Evolutionary conservation across 2,113 vertebrate genomes (phyloP).

Genomic region (Phaethornis superciliosus): DNA sequence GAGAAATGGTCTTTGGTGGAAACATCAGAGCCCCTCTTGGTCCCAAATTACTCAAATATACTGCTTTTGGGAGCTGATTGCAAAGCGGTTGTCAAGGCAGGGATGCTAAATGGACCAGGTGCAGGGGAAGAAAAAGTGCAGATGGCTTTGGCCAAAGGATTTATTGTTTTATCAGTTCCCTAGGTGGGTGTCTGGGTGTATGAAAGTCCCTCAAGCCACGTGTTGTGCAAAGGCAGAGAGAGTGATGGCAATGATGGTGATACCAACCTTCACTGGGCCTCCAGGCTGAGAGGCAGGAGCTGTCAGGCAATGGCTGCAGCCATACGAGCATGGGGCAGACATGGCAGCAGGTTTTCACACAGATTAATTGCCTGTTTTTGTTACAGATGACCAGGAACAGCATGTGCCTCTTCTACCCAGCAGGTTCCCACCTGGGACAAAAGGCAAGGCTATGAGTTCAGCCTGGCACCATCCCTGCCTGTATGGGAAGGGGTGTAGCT

Average conservation of each 20-base stretch:
- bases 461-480: neutral
- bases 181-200: rapidly evolving
- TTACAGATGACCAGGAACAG: rapidly evolving
- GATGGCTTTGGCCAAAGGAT: neutral
- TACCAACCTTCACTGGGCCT: neutral
- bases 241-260: neutral
- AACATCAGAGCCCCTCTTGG: neutral
- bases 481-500: rapidly evolving
- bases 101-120: neutral
- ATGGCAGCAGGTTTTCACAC: neutral
- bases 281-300: neutral
- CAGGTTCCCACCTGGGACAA: neutral
- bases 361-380: neutral
- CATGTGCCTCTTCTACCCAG: neutral
- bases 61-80: rapidly evolving
- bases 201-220: neutral
- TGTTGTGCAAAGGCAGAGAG: neutral
- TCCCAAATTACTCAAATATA: neutral
- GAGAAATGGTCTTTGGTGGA: neutral
- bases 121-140: neutral
- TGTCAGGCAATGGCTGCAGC: neutral
- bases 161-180: neutral
- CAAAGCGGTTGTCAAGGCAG: neutral
- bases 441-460: neutral
- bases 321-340: neutral